These are phyloP conservation scores for Dryomyza anilis DNA, from an alignment of 2,888 invertebrate genomes.

Conservation along the genomic window DNA sequence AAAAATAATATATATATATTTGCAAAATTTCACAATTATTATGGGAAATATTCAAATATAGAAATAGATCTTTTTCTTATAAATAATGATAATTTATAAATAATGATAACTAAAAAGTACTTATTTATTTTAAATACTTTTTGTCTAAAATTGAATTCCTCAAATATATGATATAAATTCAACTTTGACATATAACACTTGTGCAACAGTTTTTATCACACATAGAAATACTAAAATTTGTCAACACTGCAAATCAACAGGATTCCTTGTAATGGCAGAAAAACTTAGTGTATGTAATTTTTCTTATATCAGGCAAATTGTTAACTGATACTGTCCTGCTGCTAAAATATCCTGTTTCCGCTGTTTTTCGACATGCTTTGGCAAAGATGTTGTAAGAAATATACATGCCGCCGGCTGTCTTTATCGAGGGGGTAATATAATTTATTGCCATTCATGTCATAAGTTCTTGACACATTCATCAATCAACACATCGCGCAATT, in stretches of 20 bases:
- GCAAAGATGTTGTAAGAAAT: neutral
- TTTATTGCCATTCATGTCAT: constrained; percentile 60
- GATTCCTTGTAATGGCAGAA: neutral
- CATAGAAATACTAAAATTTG: no score
- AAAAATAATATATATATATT: no score
- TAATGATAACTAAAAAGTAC: no score
- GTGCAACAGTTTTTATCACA: no score
- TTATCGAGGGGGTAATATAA: constrained; percentile 40
- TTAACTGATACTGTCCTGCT: neutral
- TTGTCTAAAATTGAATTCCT: no score
- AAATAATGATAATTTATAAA: no score
- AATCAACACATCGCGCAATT: constrained; percentile 51
- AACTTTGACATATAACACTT: no score
- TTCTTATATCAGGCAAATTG: neutral
- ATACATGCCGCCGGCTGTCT: neutral
- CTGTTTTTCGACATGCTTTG: neutral
- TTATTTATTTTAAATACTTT: no score
- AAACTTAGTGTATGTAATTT: neutral
- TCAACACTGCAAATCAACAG: neutral
- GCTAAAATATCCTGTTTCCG: neutral
- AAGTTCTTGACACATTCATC: constrained; percentile 59
- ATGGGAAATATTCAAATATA: no score
- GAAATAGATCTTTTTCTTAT: no score
- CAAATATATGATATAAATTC: no score
- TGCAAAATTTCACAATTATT: no score